Evolutionary conservation across 2,797 vertebrate species (phyloP), one percentile per base, ranked within the genome.

Genomic region (Macroramphosus scolopax): DNA sequence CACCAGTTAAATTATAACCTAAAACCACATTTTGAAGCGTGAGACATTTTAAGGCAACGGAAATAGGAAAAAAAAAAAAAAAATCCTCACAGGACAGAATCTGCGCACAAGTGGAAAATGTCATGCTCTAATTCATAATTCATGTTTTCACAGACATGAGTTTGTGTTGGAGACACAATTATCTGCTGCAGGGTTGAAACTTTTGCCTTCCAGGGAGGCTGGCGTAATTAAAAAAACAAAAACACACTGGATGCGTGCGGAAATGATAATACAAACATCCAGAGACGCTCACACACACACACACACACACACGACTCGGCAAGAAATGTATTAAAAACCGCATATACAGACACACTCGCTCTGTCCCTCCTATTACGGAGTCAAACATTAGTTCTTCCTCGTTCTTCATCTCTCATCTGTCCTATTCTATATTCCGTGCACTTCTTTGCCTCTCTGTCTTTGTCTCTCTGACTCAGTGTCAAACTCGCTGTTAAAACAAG

Each of bases 111-210:
- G 51, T 41, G 6, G 22, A 34, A 63, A 65, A 70, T 48, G 35
- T 38, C 37, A 36, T 38, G 38, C 33, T 71, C 60, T 64, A 58
- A 60, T 74, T 68, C 0, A 66, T 58, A 58, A 76, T 56, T 66
- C 16, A 56, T 68, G 40, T 22, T 53, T 55, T 52, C 26, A 46
- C 31, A 71, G 12, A 43, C 31, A 65, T 56, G 22, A 37, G 20
- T 60, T 38, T 66, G 37, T 51, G 32, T 55, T 46, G 57, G 38
- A 71, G 56, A 43, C 13, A 8, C 12, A 48, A 17, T 18, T 16
- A 28, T 45, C 26, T 59, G 45, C 34, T 40, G n/a, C 39, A 53
- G 36, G 5, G 6, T 3, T 33, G 1, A 56, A 51, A 51, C 8
- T 8, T 45, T 41, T 30, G n/a, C 8, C 13, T 30, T 32, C 28